Evolutionary conservation across 2,113 vertebrate species (phyloP), one percentile per base, ranked within the genome.

Genomic region (Melospiza melodia): DNA sequence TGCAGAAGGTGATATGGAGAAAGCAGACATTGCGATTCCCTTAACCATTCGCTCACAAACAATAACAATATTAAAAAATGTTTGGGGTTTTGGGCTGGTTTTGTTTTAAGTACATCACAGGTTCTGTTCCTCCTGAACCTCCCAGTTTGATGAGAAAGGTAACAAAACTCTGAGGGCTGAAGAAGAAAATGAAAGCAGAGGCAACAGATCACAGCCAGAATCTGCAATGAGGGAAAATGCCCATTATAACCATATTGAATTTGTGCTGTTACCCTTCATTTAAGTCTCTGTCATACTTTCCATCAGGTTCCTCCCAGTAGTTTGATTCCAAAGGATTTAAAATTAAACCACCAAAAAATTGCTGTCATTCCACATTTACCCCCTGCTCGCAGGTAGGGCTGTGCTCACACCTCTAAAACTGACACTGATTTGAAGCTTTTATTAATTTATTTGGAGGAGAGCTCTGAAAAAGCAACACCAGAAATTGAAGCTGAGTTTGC

Each of bases 1-100:
- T n/a, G 41, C 41, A 24, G 62, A 25, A 62, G 21, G 48, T 19
- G 52, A 52, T 1, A 18, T 1, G 11, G 31, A 55, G 3, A 12
- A 4, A 9, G 24, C 1, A 0, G 18, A 11, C 1, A 1, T 7
- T 62, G n/a, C n/a, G 54, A 66, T 9, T 15, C 12, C 6, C 55
- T 37, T 14, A 33, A 41, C 19, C n/a, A 28, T 30, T 46, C 7
- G 0, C 4, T 62, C 30, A 19, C 48, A 67, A 74, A 63, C 2
- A 61, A 57, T 9, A 55, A 10, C 8, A 27, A 2, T 59, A 23
- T 18, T 54, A 1, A 2, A 23, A 54, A 69, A 27, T 10, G 3
- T 41, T 19, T 12, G 41, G 19, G 28, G 4, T 30, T 61, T 30
- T 2, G 14, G 8, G 5, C 3, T 66, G 12, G 27, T 33, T 78